phyloP scores from a whole-genome alignment of 2,888 invertebrate species.

The Chymomyza fuscimana region DNA sequence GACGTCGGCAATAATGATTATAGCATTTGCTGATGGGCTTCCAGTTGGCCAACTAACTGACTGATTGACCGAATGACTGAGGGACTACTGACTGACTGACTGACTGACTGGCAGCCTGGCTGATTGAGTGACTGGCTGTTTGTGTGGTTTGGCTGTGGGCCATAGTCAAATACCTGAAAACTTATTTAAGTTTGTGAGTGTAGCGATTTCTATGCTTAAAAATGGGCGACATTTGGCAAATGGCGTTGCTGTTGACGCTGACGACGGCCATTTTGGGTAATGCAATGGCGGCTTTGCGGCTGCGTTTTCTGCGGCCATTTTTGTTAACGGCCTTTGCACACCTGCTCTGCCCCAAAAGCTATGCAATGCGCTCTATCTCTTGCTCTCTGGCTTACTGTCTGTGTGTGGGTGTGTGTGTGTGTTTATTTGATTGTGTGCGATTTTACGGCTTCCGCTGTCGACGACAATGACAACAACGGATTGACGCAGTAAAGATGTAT shows the following conservation, averaged over 20 bases:
- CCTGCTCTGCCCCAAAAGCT: not conserved
- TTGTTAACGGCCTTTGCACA: constrained; percentile 28
- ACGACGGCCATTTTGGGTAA: constrained; percentile 34
- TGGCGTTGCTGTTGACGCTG: constrained; percentile 21
- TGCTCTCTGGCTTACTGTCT: not conserved
- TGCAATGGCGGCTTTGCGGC: constrained; percentile 68
- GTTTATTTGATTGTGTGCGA: constrained; percentile 30
- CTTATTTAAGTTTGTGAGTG: constrained; percentile 39
- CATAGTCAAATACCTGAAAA: constrained; percentile 32
- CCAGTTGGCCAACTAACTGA: not conserved
- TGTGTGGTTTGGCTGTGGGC: constrained; percentile 12
- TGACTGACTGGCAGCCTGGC: not conserved
- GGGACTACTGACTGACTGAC: not conserved
- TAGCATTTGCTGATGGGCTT: too few species aligned
- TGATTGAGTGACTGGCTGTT: not conserved
- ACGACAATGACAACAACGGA: constrained; percentile 44
- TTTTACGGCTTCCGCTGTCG: constrained; percentile 63
- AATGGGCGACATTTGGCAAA: constrained; percentile 9
- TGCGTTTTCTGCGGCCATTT: constrained; percentile 40
- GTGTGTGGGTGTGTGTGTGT: constrained; percentile 11
- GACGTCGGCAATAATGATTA: not conserved
- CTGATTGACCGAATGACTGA: not conserved
- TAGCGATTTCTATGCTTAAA: constrained; percentile 46
- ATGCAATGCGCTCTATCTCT: not conserved
- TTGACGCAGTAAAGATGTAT: constrained; percentile 33